Evolutionary conservation across 2,888 invertebrate genomes (phyloP), one percentile per base, ranked within the genome.

Genomic region (Spodoptera exigua): DNA sequence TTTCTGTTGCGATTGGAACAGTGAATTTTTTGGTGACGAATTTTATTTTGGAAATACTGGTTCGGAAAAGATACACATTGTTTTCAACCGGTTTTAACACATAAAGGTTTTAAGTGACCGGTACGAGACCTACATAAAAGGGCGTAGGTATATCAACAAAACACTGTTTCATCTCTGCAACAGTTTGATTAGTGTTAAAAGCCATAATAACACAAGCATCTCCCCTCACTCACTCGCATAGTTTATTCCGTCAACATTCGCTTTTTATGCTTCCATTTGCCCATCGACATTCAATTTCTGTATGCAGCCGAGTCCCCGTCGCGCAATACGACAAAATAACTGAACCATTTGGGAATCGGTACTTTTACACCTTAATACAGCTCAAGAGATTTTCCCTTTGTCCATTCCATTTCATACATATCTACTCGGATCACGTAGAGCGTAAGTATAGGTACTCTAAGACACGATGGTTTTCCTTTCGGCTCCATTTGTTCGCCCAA

Each of bases 311-410:
- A 80, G 74, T 81, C 86, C 86, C 81, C 45, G 63, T 59, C 56
- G 83, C 83, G 83, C 89, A 86, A 89, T 89, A 87, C 80, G 81
- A 82, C 82, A 81, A 86, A 89, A 93, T 91, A 89, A 91, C 85
- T 80, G 64, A 84, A 85, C 84, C 91, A 87, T 90, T 87, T 83
- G 89, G 90, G 89, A 90, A 83, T 87, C 75, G 85, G 78, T 82
- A 87, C 87, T 87, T 91, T 90, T 85, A 83, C 86, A 87, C 90
- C 91, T 89, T 91, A 88, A 90, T 90, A 89, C 81, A 89, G 87
- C 90, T 90, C 87, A 87, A 89, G 88, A 92, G 92, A 92, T 92
- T 93, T 90, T 81, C 87, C 86, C 85, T 84, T 64, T 88, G 92
- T 89, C 90, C 91, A 86, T 90, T 85, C 82, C 81, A 85, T 89